Percentiles rank a stretch among this genome's conserved stretches.
Evolutionary conservation across 2,797 vertebrate genomes (phyloP).

Genomic region (Pogonophryne albipinna): DNA sequence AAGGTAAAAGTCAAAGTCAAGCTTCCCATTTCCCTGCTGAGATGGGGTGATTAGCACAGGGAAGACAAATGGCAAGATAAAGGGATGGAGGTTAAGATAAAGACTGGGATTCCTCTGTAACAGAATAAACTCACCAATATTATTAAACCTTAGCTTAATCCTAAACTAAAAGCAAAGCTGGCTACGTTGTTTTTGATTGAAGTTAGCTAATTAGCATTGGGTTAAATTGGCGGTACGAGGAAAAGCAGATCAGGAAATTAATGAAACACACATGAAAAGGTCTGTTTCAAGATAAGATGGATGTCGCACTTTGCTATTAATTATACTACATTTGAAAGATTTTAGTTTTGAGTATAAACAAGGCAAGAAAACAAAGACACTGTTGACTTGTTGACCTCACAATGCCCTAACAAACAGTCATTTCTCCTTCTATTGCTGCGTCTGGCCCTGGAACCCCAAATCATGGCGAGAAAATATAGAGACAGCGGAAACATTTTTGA

Average conservation of each 20-base stretch:
- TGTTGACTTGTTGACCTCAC: conserved; percentile 38
- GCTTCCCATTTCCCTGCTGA: conserved; percentile 65
- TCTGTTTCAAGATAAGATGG: conserved; percentile 11
- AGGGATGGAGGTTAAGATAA: conserved; percentile 24
- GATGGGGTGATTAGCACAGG: conserved; percentile 64
- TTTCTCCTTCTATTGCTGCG: conserved; percentile 3
- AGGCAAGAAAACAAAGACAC: conserved; percentile 1
- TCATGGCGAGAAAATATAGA: conserved; percentile 38
- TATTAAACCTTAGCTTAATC: conserved; percentile 12
- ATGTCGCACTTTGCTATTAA: neutral
- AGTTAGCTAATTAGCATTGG: conserved; percentile 11
- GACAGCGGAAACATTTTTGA: conserved; percentile 28
- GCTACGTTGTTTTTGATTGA: conserved; percentile 2
- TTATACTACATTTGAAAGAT: conserved; percentile 9
- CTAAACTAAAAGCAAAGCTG: neutral
- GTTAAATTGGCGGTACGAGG: neutral
- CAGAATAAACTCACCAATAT: conserved; percentile 24
- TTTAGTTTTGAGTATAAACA: neutral
- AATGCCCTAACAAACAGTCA: conserved; percentile 20
- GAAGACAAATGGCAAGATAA: conserved; percentile 56
- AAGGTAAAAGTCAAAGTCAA: conserved; percentile 78
- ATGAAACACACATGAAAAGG: conserved; percentile 15
- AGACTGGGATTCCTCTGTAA: conserved; percentile 24
- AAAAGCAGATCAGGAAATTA: conserved; percentile 12
- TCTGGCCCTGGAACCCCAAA: conserved; percentile 35